Base-by-base conservation (phyloP, 2,888 invertebrate genomes). In the Hesperia comma region DNA sequence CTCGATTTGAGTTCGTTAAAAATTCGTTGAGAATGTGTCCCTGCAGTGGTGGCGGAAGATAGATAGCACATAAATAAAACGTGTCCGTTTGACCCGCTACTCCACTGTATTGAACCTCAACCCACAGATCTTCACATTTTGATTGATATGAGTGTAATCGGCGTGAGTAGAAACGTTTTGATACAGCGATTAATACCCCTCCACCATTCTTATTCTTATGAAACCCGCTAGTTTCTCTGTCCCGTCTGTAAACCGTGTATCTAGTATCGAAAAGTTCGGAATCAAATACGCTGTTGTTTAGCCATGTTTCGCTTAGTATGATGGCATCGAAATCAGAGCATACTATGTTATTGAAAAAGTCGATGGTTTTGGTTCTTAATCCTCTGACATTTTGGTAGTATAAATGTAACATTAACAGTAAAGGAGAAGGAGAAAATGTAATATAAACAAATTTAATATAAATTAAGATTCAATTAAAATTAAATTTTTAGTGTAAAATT, bases 261-360 rank as follows among this genome's bases (percentile, higher is more conserved):
- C 53, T 37, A 3, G 8, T 53, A n/a, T 66, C 60, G 26, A 66
- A 56, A n/a, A 64, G 6, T 26, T 66, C 63, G 10, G 37, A 51
- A 12, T 60, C 66, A 7, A 53, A 40, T 17, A 68, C n/a, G 26
- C 40, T 41, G 5, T 5, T 26, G 4, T 57, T 63, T 0, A 55
- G 37, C 69, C 69, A 69, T 8, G 67, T 69, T n/a, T n/a, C n/a
- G n/a, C n/a, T n/a, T n/a, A n/a, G n/a, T n/a, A n/a, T n/a, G n/a
- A n/a, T n/a, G n/a, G n/a, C n/a, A n/a, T n/a, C n/a, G n/a, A n/a
- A n/a, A n/a, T n/a, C n/a, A n/a, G n/a, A n/a, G n/a, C n/a, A n/a
- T n/a, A n/a, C n/a, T n/a, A n/a, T n/a, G n/a, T n/a, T n/a, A n/a
- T n/a, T n/a, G n/a, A n/a, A n/a, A n/a, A n/a, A n/a, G n/a, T n/a